Base-by-base conservation (phyloP, 2,888 invertebrate species). In the Hemistola chrysoprasaria region DNA sequence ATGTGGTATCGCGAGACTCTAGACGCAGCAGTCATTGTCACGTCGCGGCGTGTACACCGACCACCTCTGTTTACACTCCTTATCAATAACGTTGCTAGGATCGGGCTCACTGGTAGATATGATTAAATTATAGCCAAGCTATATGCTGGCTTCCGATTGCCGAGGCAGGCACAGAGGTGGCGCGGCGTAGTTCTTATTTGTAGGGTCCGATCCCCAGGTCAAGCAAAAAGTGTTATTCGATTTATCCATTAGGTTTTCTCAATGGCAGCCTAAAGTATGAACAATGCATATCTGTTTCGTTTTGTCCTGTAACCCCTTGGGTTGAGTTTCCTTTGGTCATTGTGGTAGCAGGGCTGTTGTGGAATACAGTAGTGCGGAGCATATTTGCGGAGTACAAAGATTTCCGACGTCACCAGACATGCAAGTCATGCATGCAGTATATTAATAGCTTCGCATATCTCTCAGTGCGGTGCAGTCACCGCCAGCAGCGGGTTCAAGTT, bases 401-500 rank as follows among this genome's bases (percentile, higher is more conserved):
- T 9, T 34, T n/a, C n/a, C n/a, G 37, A 38, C 26, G 27, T 1
- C 40, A 6, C 30, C 23, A 22, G 9, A n/a, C 31, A 7, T 10
- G 22, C 3, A 36, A 21, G 21, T 26, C 7, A 7, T 24, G 7
- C 8, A 2, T 3, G 20, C 11, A 6, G 8, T 8, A 26, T 32
- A 33, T 35, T 44, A 27, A 39, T 36, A 43, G 38, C 41, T 16
- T 23, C 16, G 35, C 42, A 32, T 42, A 47, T 50, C 43, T 71
- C 67, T 56, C 49, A 47, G 47, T 56, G 70, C 78, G 68, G 65
- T 59, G 52, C 63, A 53, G 4, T 16, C 40, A 50, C 57, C 58
- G 58, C 54, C 56, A 66, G 61, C 63, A 70, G 61, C 66, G 80
- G 80, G 85, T 87, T 87, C 87, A 88, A 88, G 87, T 87, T 87